A percentile compares a stretch with the other conserved stretches of the same genome.
Evolutionary conservation across 37 sponge, comb jelly and placozoan genomes (phyloP).

Genomic region (Halichondria panicea): DNA sequence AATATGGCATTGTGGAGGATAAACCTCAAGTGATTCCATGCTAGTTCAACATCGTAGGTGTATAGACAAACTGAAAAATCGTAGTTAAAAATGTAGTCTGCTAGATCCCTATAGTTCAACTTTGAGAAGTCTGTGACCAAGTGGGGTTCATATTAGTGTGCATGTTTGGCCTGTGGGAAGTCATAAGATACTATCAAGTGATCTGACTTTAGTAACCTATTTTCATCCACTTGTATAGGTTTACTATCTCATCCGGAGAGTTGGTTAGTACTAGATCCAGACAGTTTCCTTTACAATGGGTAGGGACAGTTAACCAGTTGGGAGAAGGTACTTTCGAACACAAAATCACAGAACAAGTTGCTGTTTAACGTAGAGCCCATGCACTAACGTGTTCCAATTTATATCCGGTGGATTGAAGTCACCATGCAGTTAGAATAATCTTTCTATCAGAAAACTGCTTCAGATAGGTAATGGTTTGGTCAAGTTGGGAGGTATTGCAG

Average conservation of each 20-base stretch:
- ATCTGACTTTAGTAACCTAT: background rate
- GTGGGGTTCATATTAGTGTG: too few relatives aligned
- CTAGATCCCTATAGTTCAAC: background rate
- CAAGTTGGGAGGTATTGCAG: background rate
- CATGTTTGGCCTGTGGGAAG: too few relatives aligned
- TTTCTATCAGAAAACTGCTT: background rate
- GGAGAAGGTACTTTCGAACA: background rate
- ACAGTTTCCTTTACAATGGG: constrained; percentile 2
- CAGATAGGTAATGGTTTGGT: background rate
- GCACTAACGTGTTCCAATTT: background rate
- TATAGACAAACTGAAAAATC: background rate
- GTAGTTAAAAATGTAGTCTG: background rate
- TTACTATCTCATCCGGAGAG: background rate
- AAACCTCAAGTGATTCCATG: background rate
- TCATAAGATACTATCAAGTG: background rate
- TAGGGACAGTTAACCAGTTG: constrained; percentile 2
- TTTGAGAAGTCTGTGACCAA: background rate
- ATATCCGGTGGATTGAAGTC: constrained; percentile 12
- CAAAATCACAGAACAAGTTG: background rate
- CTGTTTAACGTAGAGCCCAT: background rate
- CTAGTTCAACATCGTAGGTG: background rate
- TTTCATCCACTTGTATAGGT: background rate
- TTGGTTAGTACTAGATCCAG: constrained; percentile 20
- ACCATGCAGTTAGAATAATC: background rate
- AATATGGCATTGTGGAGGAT: background rate